phyloP scores from a whole-genome alignment of 2,888 invertebrate species.

The Dione juno region DNA sequence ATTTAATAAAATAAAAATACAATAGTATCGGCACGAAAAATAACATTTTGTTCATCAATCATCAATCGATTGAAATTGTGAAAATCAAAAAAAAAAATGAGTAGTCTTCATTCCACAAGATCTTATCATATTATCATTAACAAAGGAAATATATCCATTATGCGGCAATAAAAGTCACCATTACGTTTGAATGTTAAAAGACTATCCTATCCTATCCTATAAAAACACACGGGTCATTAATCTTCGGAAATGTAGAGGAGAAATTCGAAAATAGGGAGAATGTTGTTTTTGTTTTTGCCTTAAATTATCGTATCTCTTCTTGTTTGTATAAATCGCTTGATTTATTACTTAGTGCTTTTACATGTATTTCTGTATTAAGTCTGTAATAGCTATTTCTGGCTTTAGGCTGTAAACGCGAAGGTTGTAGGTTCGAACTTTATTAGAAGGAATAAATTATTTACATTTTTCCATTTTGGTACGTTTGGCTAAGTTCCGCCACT shows the following conservation, averaged over 20 bases:
- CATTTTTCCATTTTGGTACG: too few species aligned
- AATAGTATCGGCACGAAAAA: too few species aligned
- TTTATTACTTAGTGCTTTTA: conserved; percentile 7
- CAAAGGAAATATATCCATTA: conserved; percentile 16
- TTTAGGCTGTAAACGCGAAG: too few species aligned
- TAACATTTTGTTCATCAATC: too few species aligned
- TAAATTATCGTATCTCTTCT: conserved; percentile 23
- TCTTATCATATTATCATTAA: conserved; percentile 2
- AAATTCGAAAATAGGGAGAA: conserved; percentile 15
- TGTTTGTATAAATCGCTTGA: conserved; percentile 14
- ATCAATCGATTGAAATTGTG: too few species aligned
- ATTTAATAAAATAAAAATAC: too few species aligned
- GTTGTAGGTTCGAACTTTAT: too few species aligned
- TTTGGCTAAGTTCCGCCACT: too few species aligned
- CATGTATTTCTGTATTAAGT: neutral
- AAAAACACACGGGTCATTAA: conserved; percentile 27
- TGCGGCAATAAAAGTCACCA: conserved; percentile 5
- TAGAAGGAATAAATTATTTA: too few species aligned
- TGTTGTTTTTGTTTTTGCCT: conserved; percentile 25
- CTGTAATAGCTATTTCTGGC: neutral
- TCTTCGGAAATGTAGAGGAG: conserved; percentile 22
- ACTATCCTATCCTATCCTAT: conserved; percentile 22
- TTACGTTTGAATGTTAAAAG: conserved; percentile 14
- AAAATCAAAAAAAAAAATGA: neutral
- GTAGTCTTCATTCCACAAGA: neutral